Base-by-base conservation (phyloP, 92 coral and sea anemone species). In the Epizoanthus rinbou region DNA sequence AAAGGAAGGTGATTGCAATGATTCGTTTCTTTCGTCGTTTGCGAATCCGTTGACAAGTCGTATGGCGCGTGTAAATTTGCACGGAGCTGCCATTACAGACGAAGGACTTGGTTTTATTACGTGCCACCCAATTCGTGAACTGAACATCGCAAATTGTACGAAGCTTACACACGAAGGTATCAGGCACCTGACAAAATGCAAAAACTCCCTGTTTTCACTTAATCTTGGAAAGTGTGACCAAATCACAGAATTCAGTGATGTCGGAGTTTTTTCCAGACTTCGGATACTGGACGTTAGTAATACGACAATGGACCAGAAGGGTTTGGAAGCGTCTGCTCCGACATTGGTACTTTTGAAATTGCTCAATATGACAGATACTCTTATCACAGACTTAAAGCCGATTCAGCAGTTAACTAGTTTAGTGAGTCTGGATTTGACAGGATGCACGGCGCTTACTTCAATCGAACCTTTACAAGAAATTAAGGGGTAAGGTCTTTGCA, bases 71-170 rank as follows among this genome's bases (percentile, higher is more conserved):
- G 89, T 90, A 7, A 88, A 88, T 50, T 60, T 94, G 28, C 87
- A 87, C 57, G 84, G 92, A 37, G 90, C 95, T 7, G 31, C 83
- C 10, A 84, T 94, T 24, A 92, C 98, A 22, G 98, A 94, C 31
- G 62, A 72, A 67, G 98, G 92, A 2, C 41, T 94, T 21, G 83
- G 82, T 24, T 82, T 76, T 56, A 86, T 94, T 15, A 80, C 86
- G 21, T 67, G 84, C 24, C 98, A 94, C 50, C 94, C 88, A 2
- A 85, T 94, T n/a, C 86, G 93, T 39, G 98, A 94, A 60, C 79
- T 94, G 56, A 91, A 94, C 37, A 73, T 94, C 24, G 90, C 98
- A 6, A 74, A 84, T 13, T 94, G 98, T 80, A 56, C 31, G 2
- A 66, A 57, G 25, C 73, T 94, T 9, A 87, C 98, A 0, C 86